Conservation (phyloP, 23 tunicate species). For the Halocynthia roretzi region DNA sequence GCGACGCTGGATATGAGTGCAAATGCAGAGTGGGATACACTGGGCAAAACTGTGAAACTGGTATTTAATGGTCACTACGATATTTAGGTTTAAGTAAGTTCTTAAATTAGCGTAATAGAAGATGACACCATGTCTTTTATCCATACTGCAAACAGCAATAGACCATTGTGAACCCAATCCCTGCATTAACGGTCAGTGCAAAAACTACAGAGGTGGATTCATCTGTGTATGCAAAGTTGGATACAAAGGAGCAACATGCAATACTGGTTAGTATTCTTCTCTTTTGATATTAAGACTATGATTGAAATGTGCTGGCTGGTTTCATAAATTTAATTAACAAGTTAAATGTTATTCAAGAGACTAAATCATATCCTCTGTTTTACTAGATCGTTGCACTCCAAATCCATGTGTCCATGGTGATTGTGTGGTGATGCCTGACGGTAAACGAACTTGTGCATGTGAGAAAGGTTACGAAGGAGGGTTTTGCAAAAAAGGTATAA, state of each 20-base stretch:
- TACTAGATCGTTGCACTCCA: background rate
- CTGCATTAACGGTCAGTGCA: conserved; percentile 2
- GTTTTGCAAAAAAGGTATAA: background rate
- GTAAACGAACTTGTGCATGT: background rate
- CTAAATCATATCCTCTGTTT: background rate
- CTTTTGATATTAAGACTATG: too few relatives aligned
- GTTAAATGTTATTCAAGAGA: background rate
- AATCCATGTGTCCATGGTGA: background rate
- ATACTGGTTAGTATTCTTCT: background rate
- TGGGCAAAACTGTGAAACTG: too few relatives aligned
- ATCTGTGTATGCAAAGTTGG: background rate
- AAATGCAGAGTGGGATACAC: too few relatives aligned
- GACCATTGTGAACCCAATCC: background rate
- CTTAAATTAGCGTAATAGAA: too few relatives aligned
- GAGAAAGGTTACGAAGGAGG: background rate
- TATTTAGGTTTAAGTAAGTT: too few relatives aligned
- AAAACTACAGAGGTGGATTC: background rate
- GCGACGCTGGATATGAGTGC: too few relatives aligned
- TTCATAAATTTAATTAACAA: too few relatives aligned
- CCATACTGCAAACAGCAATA: background rate
- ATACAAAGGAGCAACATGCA: background rate
- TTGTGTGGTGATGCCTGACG: background rate
- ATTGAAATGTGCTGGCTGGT: too few relatives aligned
- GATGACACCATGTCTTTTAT: too few relatives aligned
- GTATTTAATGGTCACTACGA: too few relatives aligned